Percentiles rank a stretch among this genome's conserved stretches.
These are phyloP conservation scores for Ganaspis sp. DNA, from an alignment of 1,140 invertebrate genomes.

Conservation along the genomic window DNA sequence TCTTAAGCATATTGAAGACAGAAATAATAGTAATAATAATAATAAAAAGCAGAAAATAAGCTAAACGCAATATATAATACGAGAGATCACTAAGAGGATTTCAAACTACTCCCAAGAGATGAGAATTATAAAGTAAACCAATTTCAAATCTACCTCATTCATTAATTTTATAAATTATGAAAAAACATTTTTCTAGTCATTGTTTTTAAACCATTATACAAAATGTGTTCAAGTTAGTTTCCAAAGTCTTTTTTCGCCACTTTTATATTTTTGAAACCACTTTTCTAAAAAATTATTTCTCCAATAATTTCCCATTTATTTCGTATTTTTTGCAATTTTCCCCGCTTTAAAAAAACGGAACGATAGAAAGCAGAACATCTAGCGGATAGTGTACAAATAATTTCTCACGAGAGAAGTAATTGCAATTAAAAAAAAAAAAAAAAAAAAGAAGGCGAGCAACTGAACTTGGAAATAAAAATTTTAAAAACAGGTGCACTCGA, in stretches of 20 bases:
- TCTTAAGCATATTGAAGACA: not conserved
- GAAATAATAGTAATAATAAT: not conserved
- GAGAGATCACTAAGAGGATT: not conserved
- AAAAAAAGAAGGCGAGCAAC: no score
- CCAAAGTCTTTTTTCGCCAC: no score
- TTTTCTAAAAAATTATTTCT: no score
- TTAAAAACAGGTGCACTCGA: not conserved
- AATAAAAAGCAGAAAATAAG: not conserved
- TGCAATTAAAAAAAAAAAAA: constrained; percentile 9
- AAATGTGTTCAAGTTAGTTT: no score
- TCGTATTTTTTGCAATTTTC: no score
- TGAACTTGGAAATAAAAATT: not conserved
- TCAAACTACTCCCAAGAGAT: not conserved
- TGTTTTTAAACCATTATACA: no score
- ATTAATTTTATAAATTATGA: no score
- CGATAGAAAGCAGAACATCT: not conserved
- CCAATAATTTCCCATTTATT: no score
- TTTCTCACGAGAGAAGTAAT: not conserved
- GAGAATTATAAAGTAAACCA: no score
- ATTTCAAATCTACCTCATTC: no score
- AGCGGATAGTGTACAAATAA: not conserved
- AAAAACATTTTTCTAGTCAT: no score
- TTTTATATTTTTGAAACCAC: no score
- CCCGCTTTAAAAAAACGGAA: constrained; percentile 2
- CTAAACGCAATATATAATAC: not conserved